Conservation (phyloP, 2,113 vertebrate species). For the Shinisaurus crocodilurus region DNA sequence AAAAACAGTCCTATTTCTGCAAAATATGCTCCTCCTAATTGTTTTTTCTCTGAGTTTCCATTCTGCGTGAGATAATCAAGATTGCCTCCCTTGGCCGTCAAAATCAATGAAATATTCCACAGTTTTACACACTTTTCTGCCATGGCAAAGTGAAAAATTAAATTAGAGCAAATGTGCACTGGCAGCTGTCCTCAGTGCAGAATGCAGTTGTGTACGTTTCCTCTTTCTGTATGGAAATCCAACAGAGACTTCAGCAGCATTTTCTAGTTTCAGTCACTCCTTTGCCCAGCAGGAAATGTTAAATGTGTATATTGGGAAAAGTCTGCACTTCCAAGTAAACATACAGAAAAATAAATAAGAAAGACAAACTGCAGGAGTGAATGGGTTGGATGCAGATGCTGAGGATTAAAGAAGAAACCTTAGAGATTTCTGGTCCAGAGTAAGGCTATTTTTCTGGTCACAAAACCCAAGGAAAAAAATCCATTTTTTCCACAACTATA, state of each 20-base stretch:
- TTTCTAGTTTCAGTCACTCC: slow-evolving; percentile 25
- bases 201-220: slow-evolving; percentile 15
- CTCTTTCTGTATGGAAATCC: slow-evolving; percentile 8
- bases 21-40: not conserved
- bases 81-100: slow-evolving; percentile 10
- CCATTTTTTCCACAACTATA: slow-evolving; percentile 45
- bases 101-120: slow-evolving; percentile 33
- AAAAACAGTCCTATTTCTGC: not conserved
- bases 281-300: slow-evolving; percentile 9
- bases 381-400: slow-evolving; percentile 68
- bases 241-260: slow-evolving; percentile 16
- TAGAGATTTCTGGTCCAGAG: slow-evolving; percentile 57
- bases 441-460: slow-evolving; percentile 68
- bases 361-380: not conserved
- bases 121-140: slow-evolving; percentile 22
- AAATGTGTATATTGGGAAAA: slow-evolving; percentile 13
- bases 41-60: not conserved
- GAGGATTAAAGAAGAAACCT: slow-evolving; percentile 50
- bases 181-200: slow-evolving; percentile 4
- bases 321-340: not conserved
- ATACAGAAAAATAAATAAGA: not conserved
- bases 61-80: slow-evolving; percentile 28
- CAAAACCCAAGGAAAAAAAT: slow-evolving; percentile 47
- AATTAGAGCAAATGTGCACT: slow-evolving; percentile 12
- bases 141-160: slow-evolving; percentile 23